These are phyloP conservation scores for Scaptodrosophila latifasciaeformis DNA, from an alignment of 2,888 invertebrate species.

Conservation along the genomic window DNA sequence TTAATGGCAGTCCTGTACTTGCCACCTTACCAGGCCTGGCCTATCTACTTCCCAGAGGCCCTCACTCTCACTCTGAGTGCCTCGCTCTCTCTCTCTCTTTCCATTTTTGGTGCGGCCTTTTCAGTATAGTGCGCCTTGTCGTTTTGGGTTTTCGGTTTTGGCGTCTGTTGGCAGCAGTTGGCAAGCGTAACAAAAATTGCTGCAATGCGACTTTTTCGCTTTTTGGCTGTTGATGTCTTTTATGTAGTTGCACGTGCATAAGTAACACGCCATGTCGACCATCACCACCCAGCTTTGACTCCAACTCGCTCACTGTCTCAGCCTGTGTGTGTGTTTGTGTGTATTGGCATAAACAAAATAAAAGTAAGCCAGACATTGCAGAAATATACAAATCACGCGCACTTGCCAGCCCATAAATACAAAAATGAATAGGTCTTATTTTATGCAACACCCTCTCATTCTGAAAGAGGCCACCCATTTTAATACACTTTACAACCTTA, in stretches of 20 bases:
- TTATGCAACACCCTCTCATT: no score
- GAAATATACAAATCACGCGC: conserved; percentile 45
- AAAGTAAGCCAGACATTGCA: conserved; percentile 29
- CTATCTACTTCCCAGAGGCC: no score
- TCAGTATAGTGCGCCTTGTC: no score
- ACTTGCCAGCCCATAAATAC: background rate
- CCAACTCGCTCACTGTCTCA: no score
- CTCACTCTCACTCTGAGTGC: no score
- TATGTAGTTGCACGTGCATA: conserved; percentile 48
- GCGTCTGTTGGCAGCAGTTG: conserved; percentile 46
- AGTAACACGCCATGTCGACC: background rate
- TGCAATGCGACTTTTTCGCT: conserved; percentile 65
- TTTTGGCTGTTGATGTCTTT: conserved; percentile 46
- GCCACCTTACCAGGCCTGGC: background rate
- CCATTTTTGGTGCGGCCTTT: no score
- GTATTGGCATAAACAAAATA: conserved; percentile 15
- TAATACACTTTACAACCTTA: no score
- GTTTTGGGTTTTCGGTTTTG: background rate
- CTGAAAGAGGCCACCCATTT: no score
- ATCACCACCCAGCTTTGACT: background rate
- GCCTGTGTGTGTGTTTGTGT: conserved; percentile 14
- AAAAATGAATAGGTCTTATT: no score
- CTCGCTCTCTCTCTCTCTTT: no score
- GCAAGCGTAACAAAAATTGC: conserved; percentile 66
- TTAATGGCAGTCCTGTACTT: conserved; percentile 44